phyloP scores from a whole-genome alignment of 2,113 vertebrate genomes.

The Mormyrus lacerda region DNA sequence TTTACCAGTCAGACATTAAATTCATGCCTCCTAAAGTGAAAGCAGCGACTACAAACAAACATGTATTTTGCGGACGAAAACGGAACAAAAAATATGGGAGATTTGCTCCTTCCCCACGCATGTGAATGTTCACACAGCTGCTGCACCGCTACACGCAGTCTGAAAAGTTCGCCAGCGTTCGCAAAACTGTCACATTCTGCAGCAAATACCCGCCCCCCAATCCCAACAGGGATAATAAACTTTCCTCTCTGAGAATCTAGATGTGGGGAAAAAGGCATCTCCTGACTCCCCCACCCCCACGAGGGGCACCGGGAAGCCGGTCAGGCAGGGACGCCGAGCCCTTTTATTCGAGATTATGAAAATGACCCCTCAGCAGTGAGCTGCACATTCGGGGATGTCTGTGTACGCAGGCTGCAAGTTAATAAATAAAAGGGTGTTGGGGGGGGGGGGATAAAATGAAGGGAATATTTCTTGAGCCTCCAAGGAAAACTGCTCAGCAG shows the following conservation, averaged over 20 bases:
- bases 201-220: neutral
- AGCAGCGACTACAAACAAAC: neutral
- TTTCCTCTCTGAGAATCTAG: neutral
- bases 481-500: neutral
- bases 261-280: neutral
- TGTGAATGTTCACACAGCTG: neutral
- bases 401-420: constrained; percentile 37
- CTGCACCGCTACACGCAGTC: neutral
- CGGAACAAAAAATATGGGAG: neutral
- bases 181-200: neutral
- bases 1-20: neutral
- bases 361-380: constrained; percentile 62
- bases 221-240: neutral
- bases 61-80: neutral
- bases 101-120: neutral
- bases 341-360: constrained; percentile 60
- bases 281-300: neutral
- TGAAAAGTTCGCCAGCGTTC: neutral
- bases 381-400: constrained; percentile 53
- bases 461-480: neutral
- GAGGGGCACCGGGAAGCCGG: constrained; percentile 19
- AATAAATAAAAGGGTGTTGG: constrained; percentile 34
- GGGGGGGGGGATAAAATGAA: neutral
- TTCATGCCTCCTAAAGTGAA: neutral
- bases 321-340: constrained; percentile 11